Evolutionary conservation across 2,113 vertebrate species (phyloP).

Genomic region (Caloenas nicobarica): DNA sequence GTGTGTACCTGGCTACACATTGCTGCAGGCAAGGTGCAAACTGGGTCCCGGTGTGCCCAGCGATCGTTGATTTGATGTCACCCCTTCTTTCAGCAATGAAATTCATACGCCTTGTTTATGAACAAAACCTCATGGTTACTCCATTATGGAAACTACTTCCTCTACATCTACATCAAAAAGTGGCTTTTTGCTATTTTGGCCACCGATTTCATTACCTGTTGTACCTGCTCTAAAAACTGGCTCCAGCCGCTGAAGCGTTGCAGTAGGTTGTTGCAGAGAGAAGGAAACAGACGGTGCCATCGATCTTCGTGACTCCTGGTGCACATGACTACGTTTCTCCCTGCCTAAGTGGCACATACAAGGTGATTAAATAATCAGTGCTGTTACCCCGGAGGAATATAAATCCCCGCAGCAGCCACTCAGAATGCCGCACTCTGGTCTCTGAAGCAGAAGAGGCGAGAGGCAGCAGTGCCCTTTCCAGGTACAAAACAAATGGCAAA

Average conservation of each 20-base stretch:
- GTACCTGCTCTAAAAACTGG: constrained; percentile 3
- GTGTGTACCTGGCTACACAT: neutral
- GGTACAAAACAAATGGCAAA: neutral
- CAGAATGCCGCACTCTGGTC: neutral
- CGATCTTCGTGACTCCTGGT: constrained; percentile 69
- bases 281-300: constrained; percentile 65
- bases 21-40: neutral
- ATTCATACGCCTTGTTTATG: neutral
- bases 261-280: constrained; percentile 11
- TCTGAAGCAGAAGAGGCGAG: neutral
- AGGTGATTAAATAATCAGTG: constrained; percentile 75
- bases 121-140: neutral
- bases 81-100: neutral
- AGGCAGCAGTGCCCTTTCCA: neutral
- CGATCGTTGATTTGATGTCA: fast-evolving
- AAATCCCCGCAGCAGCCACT: constrained; percentile 36
- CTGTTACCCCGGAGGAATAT: constrained; percentile 64
- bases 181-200: neutral
- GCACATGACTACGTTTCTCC: constrained; percentile 64
- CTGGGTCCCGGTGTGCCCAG: neutral
- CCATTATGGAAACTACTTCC: neutral
- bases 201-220: neutral
- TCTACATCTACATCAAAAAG: neutral
- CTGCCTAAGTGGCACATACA: constrained; percentile 57
- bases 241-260: neutral